A percentile compares a stretch with the other conserved stretches of the same genome.
These are phyloP conservation scores for Julus scanicus DNA, from an alignment of 2,888 invertebrate genomes.

Conservation along the genomic window DNA sequence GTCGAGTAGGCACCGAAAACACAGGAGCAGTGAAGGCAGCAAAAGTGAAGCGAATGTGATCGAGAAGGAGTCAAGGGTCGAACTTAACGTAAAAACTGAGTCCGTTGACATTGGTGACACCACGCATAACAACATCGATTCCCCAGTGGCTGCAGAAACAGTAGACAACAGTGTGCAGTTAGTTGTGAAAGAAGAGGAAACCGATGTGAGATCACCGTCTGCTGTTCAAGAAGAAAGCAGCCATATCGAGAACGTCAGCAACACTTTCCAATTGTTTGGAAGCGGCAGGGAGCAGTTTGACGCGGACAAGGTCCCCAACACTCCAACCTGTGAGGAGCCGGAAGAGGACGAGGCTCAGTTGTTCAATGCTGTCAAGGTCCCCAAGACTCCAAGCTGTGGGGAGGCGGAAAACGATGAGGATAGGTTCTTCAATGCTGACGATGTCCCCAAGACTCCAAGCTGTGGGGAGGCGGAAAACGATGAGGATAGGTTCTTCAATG, in stretches of 20 bases:
- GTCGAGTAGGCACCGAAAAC: slow-evolving; percentile 32
- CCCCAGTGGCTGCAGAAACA: not conserved
- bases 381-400: not conserved
- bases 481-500: no score
- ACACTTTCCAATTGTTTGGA: not conserved
- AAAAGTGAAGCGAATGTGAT: not conserved
- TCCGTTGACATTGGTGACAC: not conserved
- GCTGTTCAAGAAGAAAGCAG: not conserved
- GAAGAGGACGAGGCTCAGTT: not conserved
- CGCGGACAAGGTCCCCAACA: not conserved
- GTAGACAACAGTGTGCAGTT: not conserved
- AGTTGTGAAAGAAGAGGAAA: not conserved
- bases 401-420: not conserved
- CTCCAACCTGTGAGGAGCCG: not conserved
- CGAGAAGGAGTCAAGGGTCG: not conserved
- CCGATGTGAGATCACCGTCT: no score
- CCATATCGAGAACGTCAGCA: not conserved
- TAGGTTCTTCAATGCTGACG: not conserved
- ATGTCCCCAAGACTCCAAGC: slow-evolving; percentile 20
- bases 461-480: not conserved
- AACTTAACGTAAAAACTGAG: not conserved
- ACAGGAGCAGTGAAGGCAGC: not conserved
- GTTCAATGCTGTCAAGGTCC: not conserved
- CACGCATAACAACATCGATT: not conserved
- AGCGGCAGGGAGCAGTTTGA: not conserved